Evolutionary conservation across 2,888 invertebrate genomes (phyloP).

Genomic region (Cantharis rufa): DNA sequence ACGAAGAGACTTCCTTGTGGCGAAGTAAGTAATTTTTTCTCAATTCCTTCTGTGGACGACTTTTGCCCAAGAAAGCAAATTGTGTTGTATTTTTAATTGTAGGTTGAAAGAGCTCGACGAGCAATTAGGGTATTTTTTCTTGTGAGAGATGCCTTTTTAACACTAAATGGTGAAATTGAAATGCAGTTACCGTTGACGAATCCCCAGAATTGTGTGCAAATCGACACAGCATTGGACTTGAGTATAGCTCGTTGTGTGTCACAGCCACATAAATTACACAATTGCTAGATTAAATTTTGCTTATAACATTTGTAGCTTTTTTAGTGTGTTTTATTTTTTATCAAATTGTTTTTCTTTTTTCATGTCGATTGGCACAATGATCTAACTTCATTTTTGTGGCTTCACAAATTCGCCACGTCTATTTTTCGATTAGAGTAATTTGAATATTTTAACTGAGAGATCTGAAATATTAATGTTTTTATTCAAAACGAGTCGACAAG

Average conservation of each 20-base stretch:
- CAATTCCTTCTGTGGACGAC: not conserved
- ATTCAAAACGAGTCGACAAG: not conserved
- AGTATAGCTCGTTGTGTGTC: constrained; percentile 69
- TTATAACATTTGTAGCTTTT: not conserved
- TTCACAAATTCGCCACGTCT: not conserved
- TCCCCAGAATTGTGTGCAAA: constrained; percentile 84
- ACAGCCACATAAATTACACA: constrained; percentile 47
- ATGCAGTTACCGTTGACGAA: constrained; percentile 88
- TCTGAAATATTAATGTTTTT: not conserved
- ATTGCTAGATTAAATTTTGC: constrained; percentile 41
- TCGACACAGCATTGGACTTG: constrained; percentile 92
- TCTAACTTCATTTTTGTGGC: not conserved
- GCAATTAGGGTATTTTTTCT: constrained; percentile 94
- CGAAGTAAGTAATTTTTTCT: constrained; percentile 68
- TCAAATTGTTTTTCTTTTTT: not conserved
- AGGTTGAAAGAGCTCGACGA: constrained; percentile 84
- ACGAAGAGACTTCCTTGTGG: constrained; percentile 94
- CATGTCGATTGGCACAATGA: not conserved
- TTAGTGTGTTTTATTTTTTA: constrained; percentile 8
- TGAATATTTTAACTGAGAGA: not conserved
- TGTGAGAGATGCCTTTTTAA: constrained; percentile 78
- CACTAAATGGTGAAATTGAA: constrained; percentile 80
- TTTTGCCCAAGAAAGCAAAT: not conserved
- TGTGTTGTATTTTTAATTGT: constrained; percentile 9
- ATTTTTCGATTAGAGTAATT: not conserved